These are phyloP conservation scores for Drosophila vallismaia DNA, from an alignment of 2,888 invertebrate species.

Conservation along the genomic window DNA sequence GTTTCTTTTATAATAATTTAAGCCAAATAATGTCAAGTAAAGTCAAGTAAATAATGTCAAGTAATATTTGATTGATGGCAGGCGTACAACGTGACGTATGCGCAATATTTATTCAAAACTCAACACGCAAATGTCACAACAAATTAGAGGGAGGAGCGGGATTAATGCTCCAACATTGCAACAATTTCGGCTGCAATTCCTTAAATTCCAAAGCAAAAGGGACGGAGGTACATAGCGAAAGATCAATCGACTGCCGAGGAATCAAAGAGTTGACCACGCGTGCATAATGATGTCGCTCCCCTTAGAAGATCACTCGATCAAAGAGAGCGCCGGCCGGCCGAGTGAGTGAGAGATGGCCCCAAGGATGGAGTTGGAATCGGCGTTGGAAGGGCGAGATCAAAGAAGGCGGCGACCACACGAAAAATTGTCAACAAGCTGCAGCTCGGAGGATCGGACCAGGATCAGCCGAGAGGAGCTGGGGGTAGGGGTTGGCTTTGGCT, in stretches of 20 bases:
- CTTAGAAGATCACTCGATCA: conserved; percentile 76
- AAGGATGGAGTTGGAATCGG: conserved; percentile 29
- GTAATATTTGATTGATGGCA: conserved; percentile 14
- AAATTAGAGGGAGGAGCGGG: conserved; percentile 16
- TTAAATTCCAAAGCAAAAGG: conserved; percentile 31
- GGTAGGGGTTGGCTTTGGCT: conserved; percentile 55
- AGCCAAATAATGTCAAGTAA: no score
- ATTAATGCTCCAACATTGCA: conserved; percentile 12
- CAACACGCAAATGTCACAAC: conserved; percentile 42
- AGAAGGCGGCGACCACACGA: conserved; percentile 67
- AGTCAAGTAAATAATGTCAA: no score
- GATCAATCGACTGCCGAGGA: conserved; percentile 23
- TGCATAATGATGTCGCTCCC: conserved; percentile 79
- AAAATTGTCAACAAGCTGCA: conserved; percentile 79
- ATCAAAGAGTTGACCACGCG: conserved; percentile 79
- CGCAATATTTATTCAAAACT: conserved; percentile 33
- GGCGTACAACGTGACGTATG: conserved; percentile 36
- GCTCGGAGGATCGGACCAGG: conserved; percentile 18
- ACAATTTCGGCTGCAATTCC: conserved; percentile 38
- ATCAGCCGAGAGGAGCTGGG: conserved; percentile 1
- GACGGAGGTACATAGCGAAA: conserved; percentile 11
- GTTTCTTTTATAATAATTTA: background rate
- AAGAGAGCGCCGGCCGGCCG: conserved; percentile 66
- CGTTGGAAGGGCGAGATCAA: conserved; percentile 61
- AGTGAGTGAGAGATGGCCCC: conserved; percentile 24